Base-by-base conservation (phyloP, 2,113 vertebrate genomes). In the Suricata suricatta region DNA sequence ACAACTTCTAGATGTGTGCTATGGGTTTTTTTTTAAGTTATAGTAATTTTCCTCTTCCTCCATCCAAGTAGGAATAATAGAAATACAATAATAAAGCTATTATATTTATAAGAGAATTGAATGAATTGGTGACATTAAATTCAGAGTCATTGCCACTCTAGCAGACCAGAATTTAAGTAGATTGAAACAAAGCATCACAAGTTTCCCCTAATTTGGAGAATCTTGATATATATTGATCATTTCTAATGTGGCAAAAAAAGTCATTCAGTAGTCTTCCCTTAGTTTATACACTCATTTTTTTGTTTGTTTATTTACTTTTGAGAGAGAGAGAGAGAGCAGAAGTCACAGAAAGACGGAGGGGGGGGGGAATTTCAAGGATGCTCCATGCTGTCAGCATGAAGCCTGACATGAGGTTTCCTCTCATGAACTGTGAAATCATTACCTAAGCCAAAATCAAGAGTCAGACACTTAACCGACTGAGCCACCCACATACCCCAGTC, bases 81-180 rank as follows among this genome's bases (percentile, higher is more conserved):
- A 91, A 96, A 95, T 88, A 54, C 8, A 97, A 74, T 93, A 85
- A 80, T 77, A 96, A 83, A 92, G 38, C 64, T 85, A 92, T 85
- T 95, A 50, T 80, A 80, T 74, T 97, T 21, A 91, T 91, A 63
- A 80, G 35, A 81, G 47, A 93, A 92, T 71, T 71, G 29, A 95
- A 83, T 80, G 15, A 91, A 95, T 81, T 85, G 13, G 47, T 76
- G 7, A 54, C 47, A 63, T 95, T 93, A 76, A 95, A 95, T 88
- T 88, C 76, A 91, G 64, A 68, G 27, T 96, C 23, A 66, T 69
- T 95, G 91, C 17, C 47, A 88, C 47, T 93, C 29, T 47, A 95
- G 44, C 14, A 74, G 54, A 88, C 8, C 17, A 72, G 64, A 88
- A 95, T 95, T 64, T 88, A 93, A 96, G 79, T 35, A 41, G 60